Evolutionary conservation across 2,797 vertebrate species (phyloP).

Genomic region (Coendou prehensilis): DNA sequence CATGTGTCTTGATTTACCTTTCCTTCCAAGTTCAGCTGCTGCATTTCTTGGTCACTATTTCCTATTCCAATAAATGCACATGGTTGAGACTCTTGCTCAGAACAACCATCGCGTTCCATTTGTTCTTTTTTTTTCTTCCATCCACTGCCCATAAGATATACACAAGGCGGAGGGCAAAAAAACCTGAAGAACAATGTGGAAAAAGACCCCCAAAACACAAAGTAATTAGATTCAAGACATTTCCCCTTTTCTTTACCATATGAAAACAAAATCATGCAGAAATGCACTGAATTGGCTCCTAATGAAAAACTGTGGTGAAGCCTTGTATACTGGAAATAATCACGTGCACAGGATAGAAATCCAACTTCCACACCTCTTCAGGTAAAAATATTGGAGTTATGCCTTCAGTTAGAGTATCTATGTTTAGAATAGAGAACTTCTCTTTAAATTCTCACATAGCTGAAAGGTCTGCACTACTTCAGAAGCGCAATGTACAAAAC

Average conservation of each 20-base stretch:
- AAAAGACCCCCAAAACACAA: conserved; percentile 9
- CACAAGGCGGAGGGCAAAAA: conserved; percentile 98
- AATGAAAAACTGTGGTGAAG: conserved; percentile 32
- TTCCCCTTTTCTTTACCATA: conserved; percentile 36
- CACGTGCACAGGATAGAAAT: background rate
- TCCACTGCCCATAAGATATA: conserved; percentile 99
- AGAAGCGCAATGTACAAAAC: background rate
- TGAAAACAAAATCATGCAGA: conserved; percentile 33
- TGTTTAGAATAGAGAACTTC: background rate
- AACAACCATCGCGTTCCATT: conserved; percentile 98
- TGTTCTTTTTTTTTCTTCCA: conserved; percentile 99
- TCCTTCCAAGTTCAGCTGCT: conserved; percentile 99
- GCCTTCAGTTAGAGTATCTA: background rate
- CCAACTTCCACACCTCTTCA: conserved; percentile 39
- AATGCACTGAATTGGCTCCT: background rate
- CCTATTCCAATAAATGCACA: conserved; percentile 99
- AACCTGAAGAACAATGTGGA: conserved; percentile 90
- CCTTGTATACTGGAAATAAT: conserved; percentile 5
- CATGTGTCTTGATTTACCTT: conserved; percentile 91
- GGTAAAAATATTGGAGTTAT: background rate
- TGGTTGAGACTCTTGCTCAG: conserved; percentile 98
- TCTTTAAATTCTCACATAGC: background rate
- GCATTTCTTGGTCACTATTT: conserved; percentile 99
- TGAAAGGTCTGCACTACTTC: background rate
- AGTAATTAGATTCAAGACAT: conserved; percentile 43